These are phyloP conservation scores for Antigone vipio DNA, from an alignment of 2,113 vertebrate species.

Conservation along the genomic window DNA sequence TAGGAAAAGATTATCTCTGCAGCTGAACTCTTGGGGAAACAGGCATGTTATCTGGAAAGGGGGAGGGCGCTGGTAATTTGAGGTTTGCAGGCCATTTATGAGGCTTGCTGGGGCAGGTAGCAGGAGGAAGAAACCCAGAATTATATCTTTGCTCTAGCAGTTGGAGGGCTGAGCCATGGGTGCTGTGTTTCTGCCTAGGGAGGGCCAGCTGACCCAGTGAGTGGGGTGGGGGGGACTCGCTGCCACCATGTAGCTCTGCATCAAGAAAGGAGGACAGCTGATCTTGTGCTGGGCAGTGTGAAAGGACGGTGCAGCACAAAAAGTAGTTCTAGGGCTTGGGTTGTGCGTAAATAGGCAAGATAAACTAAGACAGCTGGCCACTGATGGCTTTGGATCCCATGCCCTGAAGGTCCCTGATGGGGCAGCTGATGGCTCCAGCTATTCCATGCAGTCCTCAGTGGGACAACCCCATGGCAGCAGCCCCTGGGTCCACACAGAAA, in stretches of 20 bases:
- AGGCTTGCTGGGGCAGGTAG: not conserved
- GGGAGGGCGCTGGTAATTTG: not conserved
- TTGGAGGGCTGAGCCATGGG: not conserved
- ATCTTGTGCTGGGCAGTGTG: not conserved
- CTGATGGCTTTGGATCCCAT: not conserved
- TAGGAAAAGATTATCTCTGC: slow-evolving; percentile 30
- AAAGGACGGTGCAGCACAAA: not conserved
- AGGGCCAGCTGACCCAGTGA: not conserved
- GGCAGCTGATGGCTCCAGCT: not conserved
- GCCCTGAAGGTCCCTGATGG: not conserved
- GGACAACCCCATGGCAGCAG: not conserved
- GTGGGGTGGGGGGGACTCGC: fast-evolving
- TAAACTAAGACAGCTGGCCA: not conserved
- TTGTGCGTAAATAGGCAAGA: not conserved
- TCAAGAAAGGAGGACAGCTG: not conserved
- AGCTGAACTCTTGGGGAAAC: slow-evolving; percentile 1
- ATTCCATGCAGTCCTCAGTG: not conserved
- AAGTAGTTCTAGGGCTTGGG: not conserved
- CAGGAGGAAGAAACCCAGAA: not conserved
- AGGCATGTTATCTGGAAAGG: not conserved
- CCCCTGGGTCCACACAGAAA: not conserved
- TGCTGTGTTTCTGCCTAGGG: fast-evolving
- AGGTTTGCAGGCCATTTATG: not conserved
- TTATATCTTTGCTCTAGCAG: not conserved
- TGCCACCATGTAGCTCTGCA: fast-evolving